Percentiles rank a stretch among this genome's conserved stretches.
Evolutionary conservation across 2,888 invertebrate species (phyloP).

Genomic region (Andrena praecox): DNA sequence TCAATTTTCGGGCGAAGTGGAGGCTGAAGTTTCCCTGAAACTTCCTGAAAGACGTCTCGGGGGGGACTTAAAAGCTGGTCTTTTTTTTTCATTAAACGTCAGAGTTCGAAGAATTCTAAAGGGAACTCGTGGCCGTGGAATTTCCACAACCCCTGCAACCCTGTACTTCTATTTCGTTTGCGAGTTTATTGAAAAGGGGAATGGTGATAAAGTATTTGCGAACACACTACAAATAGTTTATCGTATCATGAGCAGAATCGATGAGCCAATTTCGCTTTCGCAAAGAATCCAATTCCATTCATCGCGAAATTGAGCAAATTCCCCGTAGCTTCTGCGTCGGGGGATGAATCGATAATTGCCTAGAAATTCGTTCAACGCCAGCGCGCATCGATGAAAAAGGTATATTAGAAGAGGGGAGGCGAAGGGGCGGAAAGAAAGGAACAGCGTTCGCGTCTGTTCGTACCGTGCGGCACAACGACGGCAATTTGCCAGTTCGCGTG

Average conservation of each 20-base stretch:
- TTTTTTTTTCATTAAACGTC: too few relatives aligned
- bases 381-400: slow-evolving; percentile 4
- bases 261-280: background rate
- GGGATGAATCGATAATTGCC: slow-evolving; percentile 25
- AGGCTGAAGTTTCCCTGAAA: background rate
- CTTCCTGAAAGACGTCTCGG: background rate
- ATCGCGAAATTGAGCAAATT: background rate
- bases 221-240: background rate
- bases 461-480: slow-evolving; percentile 17
- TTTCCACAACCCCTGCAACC: too few relatives aligned
- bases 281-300: background rate
- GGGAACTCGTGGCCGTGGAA: too few relatives aligned
- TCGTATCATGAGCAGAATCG: background rate
- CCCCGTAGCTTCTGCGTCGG: background rate
- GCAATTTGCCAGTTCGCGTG: slow-evolving; percentile 44
- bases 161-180: too few relatives aligned
- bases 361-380: slow-evolving; percentile 31
- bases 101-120: too few relatives aligned
- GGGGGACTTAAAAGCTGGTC: background rate
- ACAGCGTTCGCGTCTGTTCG: slow-evolving; percentile 25
- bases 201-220: too few relatives aligned
- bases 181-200: too few relatives aligned
- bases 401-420: background rate
- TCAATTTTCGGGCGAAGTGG: slow-evolving; percentile 3
- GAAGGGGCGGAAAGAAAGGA: background rate